Evolutionary conservation across 2,797 vertebrate species (phyloP), one percentile per base, ranked within the genome.

Genomic region (Astyanax mexicanus): DNA sequence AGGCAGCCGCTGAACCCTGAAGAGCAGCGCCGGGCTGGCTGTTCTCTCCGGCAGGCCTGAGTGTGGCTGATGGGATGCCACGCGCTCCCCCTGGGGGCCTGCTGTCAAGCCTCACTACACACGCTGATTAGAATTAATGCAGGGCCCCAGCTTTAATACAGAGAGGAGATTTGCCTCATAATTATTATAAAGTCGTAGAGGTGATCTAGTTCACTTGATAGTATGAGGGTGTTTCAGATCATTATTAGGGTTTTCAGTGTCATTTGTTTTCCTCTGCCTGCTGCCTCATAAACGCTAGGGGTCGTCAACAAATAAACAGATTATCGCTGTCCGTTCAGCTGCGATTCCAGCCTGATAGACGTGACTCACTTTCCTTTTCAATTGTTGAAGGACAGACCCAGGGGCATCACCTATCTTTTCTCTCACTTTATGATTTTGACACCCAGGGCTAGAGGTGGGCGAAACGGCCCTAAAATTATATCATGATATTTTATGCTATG

Each of bases 81-180:
- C 37, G 65, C 57, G 35, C 37, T 64, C 69, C 73, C 84, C 75
- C 47, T 9, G 64, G 74, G 88, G 84, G 60, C 76, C 65, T 64
- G 77, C 80, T 81, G 86, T 88, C 88, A 91, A 81, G 89, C 84
- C 84, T 86, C 88, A 84, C 86, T 91, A 81, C 85, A 83, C 86
- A 61, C 51, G 13, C 87, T 91, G 88, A 92, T 92, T 90, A 90
- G 83, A 89, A 90, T 91, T 82, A 90, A 91, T 91, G 85, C 85
- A 79, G 70, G 29, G 79, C 49, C 76, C 77, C 81, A 83, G 88
- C 84, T 90, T 88, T 88, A 88, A 88, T 87, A 80, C 83, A 86
- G 84, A 85, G 85, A 54, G 67, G 77, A 87, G 84, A 77, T 83
- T 80, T 71, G 60, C 74, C 82, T 85, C 75, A 74, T 88, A 84